Conservation (phyloP, 2,888 invertebrate genomes). For the Vandiemenella viatica region DNA sequence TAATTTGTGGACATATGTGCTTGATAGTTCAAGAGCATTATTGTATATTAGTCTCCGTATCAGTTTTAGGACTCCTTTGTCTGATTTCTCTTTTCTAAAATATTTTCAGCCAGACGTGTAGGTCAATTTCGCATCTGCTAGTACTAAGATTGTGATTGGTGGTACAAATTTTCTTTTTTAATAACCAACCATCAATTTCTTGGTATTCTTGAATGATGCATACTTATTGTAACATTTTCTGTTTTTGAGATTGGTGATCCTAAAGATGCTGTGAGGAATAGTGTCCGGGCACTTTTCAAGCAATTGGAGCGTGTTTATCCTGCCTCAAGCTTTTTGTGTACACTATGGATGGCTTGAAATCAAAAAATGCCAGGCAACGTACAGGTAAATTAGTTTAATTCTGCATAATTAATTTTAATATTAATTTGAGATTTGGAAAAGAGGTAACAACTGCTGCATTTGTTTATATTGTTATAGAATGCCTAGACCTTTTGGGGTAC, state of each 20-base stretch:
- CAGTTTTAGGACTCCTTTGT: too few species aligned
- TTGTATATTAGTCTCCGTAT: too few species aligned
- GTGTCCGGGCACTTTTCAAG: conserved; percentile 70
- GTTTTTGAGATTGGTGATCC: conserved; percentile 71
- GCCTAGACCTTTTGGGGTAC: conserved; percentile 78
- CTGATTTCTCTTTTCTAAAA: too few species aligned
- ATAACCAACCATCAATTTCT: too few species aligned
- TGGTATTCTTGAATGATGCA: background rate
- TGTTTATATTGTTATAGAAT: conserved; percentile 41
- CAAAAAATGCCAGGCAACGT: conserved; percentile 91
- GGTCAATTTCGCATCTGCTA: too few species aligned
- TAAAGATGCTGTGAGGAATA: conserved; percentile 85
- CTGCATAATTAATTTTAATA: background rate
- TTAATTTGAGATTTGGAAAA: background rate
- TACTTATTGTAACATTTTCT: conserved; percentile 7
- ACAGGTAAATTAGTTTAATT: conserved; percentile 39
- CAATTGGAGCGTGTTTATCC: conserved; percentile 77
- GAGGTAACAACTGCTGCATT: too few species aligned
- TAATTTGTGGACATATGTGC: too few species aligned
- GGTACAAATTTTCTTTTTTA: too few species aligned
- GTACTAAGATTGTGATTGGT: too few species aligned
- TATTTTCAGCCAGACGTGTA: too few species aligned
- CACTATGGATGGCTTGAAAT: conserved; percentile 88
- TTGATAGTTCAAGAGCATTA: too few species aligned
- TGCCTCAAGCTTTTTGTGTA: conserved; percentile 77